Conservation (phyloP, 2,797 vertebrate species). For the Platalea minor region DNA sequence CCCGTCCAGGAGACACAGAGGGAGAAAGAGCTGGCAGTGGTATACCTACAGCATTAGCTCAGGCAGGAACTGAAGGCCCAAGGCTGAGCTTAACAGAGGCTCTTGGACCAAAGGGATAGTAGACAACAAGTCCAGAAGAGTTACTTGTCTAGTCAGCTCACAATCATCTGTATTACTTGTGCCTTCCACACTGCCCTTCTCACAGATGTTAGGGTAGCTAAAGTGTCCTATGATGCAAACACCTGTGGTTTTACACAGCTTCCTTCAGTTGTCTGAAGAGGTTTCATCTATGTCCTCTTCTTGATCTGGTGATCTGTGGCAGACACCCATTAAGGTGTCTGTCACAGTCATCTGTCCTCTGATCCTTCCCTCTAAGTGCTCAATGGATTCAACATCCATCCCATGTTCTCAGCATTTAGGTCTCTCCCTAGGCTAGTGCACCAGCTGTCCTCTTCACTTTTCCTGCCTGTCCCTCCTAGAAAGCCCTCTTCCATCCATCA, state of each 20-base stretch:
- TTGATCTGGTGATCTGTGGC: neutral
- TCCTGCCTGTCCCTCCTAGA: neutral
- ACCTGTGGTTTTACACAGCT: neutral
- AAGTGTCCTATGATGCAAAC: neutral
- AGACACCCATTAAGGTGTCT: neutral
- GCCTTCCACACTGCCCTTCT: neutral
- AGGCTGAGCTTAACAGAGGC: neutral
- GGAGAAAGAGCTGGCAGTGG: neutral
- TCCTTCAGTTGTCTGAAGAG: neutral
- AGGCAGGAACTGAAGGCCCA: neutral
- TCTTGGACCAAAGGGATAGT: neutral
- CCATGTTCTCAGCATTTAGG: neutral
- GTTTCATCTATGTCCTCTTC: neutral
- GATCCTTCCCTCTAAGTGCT: neutral
- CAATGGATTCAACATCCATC: fast-evolving
- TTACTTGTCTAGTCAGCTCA: neutral
- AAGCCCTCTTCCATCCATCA: neutral
- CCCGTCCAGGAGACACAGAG: neutral
- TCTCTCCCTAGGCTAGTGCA: neutral
- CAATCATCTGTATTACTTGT: neutral
- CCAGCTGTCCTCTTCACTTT: neutral
- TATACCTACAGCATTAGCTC: neutral
- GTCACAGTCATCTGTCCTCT: fast-evolving
- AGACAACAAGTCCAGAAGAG: neutral
- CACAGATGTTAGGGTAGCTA: neutral